Evolutionary conservation across 2,888 invertebrate genomes (phyloP), one percentile per base, ranked within the genome.

Genomic region (Mechanitis mazaeus): DNA sequence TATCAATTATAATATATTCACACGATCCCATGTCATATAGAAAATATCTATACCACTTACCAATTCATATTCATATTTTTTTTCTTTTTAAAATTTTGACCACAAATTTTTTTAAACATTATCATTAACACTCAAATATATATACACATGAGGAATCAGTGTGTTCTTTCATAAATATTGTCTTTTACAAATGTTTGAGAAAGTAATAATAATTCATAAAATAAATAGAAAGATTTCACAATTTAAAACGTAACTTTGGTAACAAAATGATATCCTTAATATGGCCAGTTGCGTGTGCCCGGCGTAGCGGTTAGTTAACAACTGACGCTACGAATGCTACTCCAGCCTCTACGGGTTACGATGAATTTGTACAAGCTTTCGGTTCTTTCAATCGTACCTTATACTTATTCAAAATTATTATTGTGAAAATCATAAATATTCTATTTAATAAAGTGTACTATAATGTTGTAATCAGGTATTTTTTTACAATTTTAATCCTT

Each of bases 251-350:
- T 50, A 50, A 50, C 50, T 50, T 31, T 42, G 31, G 50, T 31
- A 31, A 7, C 71, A 69, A 74, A 69, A 54, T 60, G 42, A 57
- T 54, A 61, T 69, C 71, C n/a, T 72, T 70, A 66, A 67, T 71
- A 63, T 63, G 67, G 61, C 60, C 53, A 74, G 78, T 77, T 76
- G 79, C 85, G 82, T 69, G 78, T 73, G 77, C 69, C 60, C 77
- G 70, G 72, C 78, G 79, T 79, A 82, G 78, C 83, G 74, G 67
- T 72, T 72, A 74, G 73, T 75, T 76, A 74, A 76, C 79, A 78
- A 86, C 85, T 86, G 83, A 69, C 80, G 83, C 80, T 82, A 81
- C 80, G 78, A 67, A 57, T 67, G 70, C 80, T 79, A 83, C 84
- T 80, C 70, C 76, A 77, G 78, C 79, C 77, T 57, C 35, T 42